Evolutionary conservation across 2,113 vertebrate genomes (phyloP).

Genomic region (Scopus umbretta): DNA sequence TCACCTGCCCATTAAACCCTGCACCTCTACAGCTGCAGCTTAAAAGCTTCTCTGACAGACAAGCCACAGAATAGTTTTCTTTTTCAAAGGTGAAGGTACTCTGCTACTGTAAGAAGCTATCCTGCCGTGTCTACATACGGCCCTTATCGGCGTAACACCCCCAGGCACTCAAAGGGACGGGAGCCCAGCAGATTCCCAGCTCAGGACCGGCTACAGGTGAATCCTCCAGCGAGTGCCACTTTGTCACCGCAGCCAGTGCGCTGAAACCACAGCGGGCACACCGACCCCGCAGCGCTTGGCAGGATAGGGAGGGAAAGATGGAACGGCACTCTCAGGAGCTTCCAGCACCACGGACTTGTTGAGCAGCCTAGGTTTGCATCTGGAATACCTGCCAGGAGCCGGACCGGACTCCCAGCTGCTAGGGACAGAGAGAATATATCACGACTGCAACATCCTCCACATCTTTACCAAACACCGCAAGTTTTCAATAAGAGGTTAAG

Average conservation of each 20-base stretch:
- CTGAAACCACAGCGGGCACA: background rate
- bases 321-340: too few relatives aligned
- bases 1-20: background rate
- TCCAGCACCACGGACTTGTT: fast-evolving
- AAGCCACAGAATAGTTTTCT: background rate
- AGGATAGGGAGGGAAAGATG: fast-evolving
- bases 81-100: background rate
- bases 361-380: fast-evolving
- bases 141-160: background rate
- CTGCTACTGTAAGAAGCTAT: background rate
- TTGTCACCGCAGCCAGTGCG: background rate
- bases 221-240: fast-evolving
- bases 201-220: fast-evolving
- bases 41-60: slow-evolving; percentile 7
- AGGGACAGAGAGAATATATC: background rate
- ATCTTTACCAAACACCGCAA: fast-evolving
- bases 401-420: fast-evolving
- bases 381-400: background rate
- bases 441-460: fast-evolving
- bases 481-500: background rate
- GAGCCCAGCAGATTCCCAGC: background rate
- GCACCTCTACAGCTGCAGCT: background rate
- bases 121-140: background rate
- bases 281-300: fast-evolving
- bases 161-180: background rate